Percentiles rank a stretch among this genome's conserved stretches.
phyloP scores from a whole-genome alignment of 1,140 invertebrate species.

The Apis cerana region DNA sequence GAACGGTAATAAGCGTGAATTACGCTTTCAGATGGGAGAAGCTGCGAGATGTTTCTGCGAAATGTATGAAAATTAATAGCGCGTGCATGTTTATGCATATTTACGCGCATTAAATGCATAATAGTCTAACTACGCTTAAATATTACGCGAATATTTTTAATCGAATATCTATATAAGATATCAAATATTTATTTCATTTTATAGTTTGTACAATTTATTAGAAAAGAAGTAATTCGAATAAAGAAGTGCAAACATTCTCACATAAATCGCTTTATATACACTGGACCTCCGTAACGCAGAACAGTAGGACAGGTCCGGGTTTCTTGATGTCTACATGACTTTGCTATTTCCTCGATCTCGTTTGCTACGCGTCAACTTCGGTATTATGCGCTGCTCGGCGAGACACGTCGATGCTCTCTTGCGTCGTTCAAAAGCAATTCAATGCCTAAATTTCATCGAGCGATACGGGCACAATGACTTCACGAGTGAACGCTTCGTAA shows the following conservation, averaged over 20 bases:
- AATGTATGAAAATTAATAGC: constrained; percentile 26
- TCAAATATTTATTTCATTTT: too few species aligned
- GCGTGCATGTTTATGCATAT: too few species aligned
- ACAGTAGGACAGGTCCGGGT: constrained; percentile 48
- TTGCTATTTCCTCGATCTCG: constrained; percentile 34
- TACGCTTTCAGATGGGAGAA: constrained; percentile 26
- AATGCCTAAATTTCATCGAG: neutral
- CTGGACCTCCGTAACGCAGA: neutral
- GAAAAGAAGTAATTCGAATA: too few species aligned
- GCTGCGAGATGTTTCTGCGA: neutral
- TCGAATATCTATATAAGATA: too few species aligned
- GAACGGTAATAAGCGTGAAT: constrained; percentile 17
- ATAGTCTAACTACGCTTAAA: constrained; percentile 2
- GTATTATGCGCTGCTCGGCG: constrained; percentile 8
- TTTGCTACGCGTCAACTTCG: constrained; percentile 21
- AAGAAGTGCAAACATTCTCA: neutral
- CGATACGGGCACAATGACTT: neutral
- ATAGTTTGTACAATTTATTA: too few species aligned
- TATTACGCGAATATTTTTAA: neutral
- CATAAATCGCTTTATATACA: constrained; percentile 35
- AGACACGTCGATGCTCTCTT: neutral
- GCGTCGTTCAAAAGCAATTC: neutral
- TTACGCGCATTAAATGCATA: neutral
- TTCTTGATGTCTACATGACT: constrained; percentile 42
- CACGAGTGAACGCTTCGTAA: neutral